Percentiles rank a stretch among this genome's conserved stretches.
These are phyloP conservation scores for Apteryx owenii DNA, from an alignment of 2,113 vertebrate genomes.

Conservation along the genomic window DNA sequence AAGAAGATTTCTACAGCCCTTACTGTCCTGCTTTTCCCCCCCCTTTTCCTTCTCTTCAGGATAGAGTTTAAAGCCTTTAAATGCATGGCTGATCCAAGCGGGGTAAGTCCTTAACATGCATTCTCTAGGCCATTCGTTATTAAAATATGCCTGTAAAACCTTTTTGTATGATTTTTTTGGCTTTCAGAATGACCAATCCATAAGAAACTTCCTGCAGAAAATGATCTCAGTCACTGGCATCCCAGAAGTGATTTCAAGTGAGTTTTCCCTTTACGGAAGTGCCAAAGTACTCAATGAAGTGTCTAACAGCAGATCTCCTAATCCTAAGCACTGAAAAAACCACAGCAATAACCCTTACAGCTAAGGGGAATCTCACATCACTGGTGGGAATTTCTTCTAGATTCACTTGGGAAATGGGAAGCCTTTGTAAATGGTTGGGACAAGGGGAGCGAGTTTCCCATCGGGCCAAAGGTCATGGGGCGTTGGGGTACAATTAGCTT, in stretches of 20 bases:
- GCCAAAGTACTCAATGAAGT: fast-evolving
- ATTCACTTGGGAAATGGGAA: not conserved
- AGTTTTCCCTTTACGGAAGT: slow-evolving; percentile 25
- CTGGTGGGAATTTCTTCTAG: not conserved
- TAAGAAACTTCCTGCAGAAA: slow-evolving; percentile 72
- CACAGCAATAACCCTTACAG: not conserved
- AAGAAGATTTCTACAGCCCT: not conserved
- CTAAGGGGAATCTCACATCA: not conserved
- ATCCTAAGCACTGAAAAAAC: not conserved
- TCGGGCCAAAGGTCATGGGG: fast-evolving
- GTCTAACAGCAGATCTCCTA: not conserved
- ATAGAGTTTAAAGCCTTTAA: slow-evolving; percentile 39
- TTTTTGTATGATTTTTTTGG: not conserved
- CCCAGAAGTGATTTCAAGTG: slow-evolving; percentile 82
- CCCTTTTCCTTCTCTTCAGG: slow-evolving; percentile 6
- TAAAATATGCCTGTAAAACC: not conserved
- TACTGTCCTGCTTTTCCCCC: not conserved
- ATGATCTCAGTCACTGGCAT: slow-evolving; percentile 77
- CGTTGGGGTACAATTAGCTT: not conserved
- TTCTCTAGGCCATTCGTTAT: not conserved
- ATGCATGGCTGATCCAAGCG: slow-evolving; percentile 14
- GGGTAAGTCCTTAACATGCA: slow-evolving; percentile 35
- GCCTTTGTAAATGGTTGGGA: not conserved
- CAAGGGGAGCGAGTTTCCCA: not conserved
- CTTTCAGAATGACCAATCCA: slow-evolving; percentile 50